Evolutionary conservation across 64 coral and sea anemone genomes (phyloP).

Genomic region (Stylophora pistillata): DNA sequence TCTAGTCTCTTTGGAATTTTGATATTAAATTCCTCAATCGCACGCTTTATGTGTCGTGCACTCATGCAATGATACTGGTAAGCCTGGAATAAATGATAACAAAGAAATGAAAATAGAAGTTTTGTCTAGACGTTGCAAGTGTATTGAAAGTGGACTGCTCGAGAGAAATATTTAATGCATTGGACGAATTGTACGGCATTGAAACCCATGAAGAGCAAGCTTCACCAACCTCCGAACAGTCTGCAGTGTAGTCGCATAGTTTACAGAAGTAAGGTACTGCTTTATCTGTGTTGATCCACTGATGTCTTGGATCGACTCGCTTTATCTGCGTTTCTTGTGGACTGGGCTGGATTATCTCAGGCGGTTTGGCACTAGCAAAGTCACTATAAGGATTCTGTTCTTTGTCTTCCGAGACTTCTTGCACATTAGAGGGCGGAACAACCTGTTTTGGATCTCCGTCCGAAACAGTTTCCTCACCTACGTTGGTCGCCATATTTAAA

Average conservation of each 20-base stretch:
- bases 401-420: neutral
- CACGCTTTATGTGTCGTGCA: slow-evolving; percentile 68
- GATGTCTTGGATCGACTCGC: slow-evolving; percentile 20
- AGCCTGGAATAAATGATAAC: slow-evolving; percentile 19
- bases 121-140: neutral
- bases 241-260: slow-evolving; percentile 77
- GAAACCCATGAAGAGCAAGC: neutral
- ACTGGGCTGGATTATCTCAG: neutral
- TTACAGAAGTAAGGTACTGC: slow-evolving; percentile 62
- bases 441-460: neutral
- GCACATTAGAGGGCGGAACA: neutral
- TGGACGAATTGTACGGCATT: neutral
- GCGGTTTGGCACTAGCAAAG: neutral
- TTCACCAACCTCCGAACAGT: slow-evolving; percentile 58
- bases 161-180: neutral
- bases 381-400: neutral
- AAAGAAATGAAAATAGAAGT: neutral
- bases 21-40: slow-evolving; percentile 79
- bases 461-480: neutral
- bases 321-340: neutral
- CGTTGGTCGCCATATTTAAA: neutral
- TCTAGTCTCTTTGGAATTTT: slow-evolving; percentile 67
- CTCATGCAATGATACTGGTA: slow-evolving; percentile 81
- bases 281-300: slow-evolving; percentile 20
- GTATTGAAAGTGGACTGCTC: neutral